Evolutionary conservation across 2,888 invertebrate genomes (phyloP), one percentile per base, ranked within the genome.

Genomic region (Endomychus coccineus): DNA sequence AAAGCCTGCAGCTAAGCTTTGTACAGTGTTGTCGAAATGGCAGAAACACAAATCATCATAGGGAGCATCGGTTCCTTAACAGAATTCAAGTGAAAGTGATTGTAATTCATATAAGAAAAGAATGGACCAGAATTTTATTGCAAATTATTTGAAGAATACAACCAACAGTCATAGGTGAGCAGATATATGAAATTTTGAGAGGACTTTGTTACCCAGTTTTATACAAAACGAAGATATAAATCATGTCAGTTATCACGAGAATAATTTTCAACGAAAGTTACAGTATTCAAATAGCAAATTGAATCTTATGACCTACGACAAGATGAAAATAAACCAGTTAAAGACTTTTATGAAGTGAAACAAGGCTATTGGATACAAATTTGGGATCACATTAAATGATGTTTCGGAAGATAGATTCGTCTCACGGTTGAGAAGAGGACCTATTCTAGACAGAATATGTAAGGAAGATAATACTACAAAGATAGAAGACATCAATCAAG

Each of bases 351-450:
- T 36, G 47, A 43, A n/a, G 13, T 48, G 16, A 23, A 47, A 39
- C 25, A 30, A 43, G n/a, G 43, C 48, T 16, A 42, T 45, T 9
- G 42, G 43, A 33, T 53, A 51, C 36, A 43, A 48, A 34, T 52
- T 51, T 35, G 45, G 42, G 6, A 28, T 14, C 2, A 25, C 34
- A 2, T 34, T 49, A 22, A 23, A 39, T n/a, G 24, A 27, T 3
- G 25, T 35, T 2, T 28, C 49, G 7, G 42, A 23, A 25, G 42
- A 50, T 27, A 47, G 46, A 16, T 47, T 45, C 34, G 37, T 51
- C 5, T 29, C 34, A 13, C 40, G 44, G 3, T 12, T 46, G 14
- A 19, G 21, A 15, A 30, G 14, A 27, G 43, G 43, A 1, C 16
- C n/a, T 14, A 33, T 51, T 4, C 25, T 39, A 22, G 50, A 49